A percentile compares a stretch with the other conserved stretches of the same genome.
Evolutionary conservation across 2,113 vertebrate species (phyloP).

Genomic region (Zingel zingel): DNA sequence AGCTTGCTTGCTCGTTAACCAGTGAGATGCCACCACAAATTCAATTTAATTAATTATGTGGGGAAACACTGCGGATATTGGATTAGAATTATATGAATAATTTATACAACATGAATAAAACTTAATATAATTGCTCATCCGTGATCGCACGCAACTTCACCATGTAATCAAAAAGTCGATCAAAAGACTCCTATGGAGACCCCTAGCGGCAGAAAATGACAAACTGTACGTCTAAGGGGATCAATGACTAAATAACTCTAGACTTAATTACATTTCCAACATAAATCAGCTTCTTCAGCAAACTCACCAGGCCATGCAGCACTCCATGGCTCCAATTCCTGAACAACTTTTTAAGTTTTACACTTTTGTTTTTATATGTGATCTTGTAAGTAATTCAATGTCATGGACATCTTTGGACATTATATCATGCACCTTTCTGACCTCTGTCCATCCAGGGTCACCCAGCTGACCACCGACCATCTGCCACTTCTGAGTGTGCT

Average conservation of each 20-base stretch:
- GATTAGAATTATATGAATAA: too few species aligned
- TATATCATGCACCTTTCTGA: not conserved
- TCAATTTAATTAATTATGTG: too few species aligned
- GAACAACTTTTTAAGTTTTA: not conserved
- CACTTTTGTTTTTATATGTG: too few species aligned
- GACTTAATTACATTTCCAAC: not conserved
- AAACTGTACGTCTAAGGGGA: not conserved
- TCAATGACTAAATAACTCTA: not conserved
- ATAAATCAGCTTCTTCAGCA: not conserved
- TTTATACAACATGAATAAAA: too few species aligned
- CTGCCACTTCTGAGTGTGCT: slow-evolving; percentile 79
- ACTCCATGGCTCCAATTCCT: not conserved
- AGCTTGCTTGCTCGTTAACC: too few species aligned
- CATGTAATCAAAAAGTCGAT: too few species aligned
- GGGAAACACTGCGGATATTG: too few species aligned
- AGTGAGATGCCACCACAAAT: too few species aligned
- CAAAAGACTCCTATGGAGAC: too few species aligned
- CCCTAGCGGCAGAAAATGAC: too few species aligned
- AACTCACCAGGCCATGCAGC: not conserved
- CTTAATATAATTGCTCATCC: too few species aligned
- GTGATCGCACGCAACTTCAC: too few species aligned
- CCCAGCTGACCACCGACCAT: slow-evolving; percentile 77
- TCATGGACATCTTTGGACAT: not conserved
- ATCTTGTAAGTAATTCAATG: not conserved
- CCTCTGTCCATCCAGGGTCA: slow-evolving; percentile 75